Percentiles rank a stretch among this genome's conserved stretches.
These are phyloP conservation scores for Andrena fulva DNA, from an alignment of 2,888 invertebrate species.

Conservation along the genomic window DNA sequence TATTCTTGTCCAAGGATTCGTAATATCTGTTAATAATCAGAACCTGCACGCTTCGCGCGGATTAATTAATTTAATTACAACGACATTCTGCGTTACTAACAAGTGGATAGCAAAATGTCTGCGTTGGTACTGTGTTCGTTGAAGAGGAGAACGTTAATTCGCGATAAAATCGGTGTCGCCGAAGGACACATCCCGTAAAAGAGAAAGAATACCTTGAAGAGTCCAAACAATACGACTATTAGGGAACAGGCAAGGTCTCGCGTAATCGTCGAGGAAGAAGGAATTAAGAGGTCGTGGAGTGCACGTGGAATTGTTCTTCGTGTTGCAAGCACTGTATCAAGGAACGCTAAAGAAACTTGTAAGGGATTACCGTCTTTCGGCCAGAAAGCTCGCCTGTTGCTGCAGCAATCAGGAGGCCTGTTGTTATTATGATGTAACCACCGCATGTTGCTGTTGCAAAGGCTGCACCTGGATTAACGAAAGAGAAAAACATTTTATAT, in stretches of 20 bases:
- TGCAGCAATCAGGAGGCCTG: conserved; percentile 89
- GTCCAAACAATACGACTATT: conserved; percentile 58
- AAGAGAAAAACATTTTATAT: conserved; percentile 18
- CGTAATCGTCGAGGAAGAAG: conserved; percentile 31
- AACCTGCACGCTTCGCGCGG: too few relatives aligned
- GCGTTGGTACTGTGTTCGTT: not conserved
- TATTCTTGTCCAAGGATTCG: too few relatives aligned
- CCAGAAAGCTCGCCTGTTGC: conserved; percentile 88
- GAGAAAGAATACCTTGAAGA: conserved; percentile 47
- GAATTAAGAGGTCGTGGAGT: conserved; percentile 8
- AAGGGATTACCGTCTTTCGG: conserved; percentile 85
- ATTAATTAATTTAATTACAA: conserved; percentile 4
- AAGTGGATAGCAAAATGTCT: not conserved
- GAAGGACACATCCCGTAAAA: conserved; percentile 48
- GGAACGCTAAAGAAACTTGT: conserved; percentile 24
- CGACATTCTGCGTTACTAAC: not conserved
- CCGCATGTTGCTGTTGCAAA: conserved; percentile 83
- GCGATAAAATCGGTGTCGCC: conserved; percentile 47
- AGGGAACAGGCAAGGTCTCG: conserved; percentile 29
- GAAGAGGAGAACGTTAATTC: not conserved
- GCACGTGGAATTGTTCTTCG: not conserved
- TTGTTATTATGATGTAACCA: conserved; percentile 90
- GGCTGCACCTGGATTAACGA: conserved; percentile 78
- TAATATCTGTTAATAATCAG: too few relatives aligned
- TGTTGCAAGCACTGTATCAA: not conserved